These are phyloP conservation scores for Pipistrellus pipistrellus DNA, from an alignment of 2,797 vertebrate species.

Conservation along the genomic window DNA sequence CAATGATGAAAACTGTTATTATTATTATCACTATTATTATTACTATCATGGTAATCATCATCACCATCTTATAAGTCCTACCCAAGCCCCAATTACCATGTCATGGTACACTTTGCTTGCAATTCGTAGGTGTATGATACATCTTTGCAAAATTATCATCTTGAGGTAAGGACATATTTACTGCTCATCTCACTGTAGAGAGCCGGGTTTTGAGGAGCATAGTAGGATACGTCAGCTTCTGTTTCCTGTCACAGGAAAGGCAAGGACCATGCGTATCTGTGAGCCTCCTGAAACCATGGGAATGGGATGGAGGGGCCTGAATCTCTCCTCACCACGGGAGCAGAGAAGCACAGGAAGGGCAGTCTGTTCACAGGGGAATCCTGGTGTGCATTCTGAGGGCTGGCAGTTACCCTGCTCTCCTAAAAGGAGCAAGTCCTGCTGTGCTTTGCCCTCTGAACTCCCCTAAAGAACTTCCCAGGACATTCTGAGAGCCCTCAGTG, in stretches of 20 bases:
- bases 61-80: background rate
- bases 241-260: background rate
- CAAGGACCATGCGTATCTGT: background rate
- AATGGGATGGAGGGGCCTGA: background rate
- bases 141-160: background rate
- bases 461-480: background rate
- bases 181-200: background rate
- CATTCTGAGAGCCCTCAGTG: rapidly evolving
- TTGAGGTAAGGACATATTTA: background rate
- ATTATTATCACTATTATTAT: rapidly evolving
- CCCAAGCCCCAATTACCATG: background rate
- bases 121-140: background rate
- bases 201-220: background rate
- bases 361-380: background rate
- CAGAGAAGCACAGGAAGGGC: background rate
- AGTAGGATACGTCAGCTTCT: background rate
- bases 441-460: background rate
- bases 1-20: background rate
- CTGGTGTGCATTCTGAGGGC: background rate
- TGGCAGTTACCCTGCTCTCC: background rate
- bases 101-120: background rate
- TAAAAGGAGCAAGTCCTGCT: background rate
- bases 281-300: background rate
- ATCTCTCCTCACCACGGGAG: background rate
- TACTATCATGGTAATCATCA: background rate